These are phyloP conservation scores for Deilephila elpenor DNA, from an alignment of 2,888 invertebrate genomes.

Conservation along the genomic window DNA sequence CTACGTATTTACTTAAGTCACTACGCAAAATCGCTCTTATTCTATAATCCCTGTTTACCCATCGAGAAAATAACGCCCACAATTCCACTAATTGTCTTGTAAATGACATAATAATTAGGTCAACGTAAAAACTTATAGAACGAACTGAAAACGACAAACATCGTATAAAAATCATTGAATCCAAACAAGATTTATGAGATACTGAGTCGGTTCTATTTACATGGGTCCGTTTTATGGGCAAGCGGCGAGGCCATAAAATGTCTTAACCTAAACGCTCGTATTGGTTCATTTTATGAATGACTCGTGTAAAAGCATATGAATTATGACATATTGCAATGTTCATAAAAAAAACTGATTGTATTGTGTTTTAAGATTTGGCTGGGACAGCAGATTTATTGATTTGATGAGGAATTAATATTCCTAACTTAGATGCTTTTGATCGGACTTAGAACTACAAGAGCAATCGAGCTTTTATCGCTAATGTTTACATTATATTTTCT, in stretches of 20 bases:
- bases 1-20: not conserved
- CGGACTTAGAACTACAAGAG: too few species aligned
- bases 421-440: not conserved
- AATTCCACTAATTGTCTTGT: not conserved
- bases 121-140: constrained; percentile 18
- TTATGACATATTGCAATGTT: not conserved
- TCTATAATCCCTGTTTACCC: not conserved
- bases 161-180: constrained; percentile 35
- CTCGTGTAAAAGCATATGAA: not conserved
- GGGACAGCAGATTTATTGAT: not conserved
- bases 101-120: constrained; percentile 23
- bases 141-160: constrained; percentile 18
- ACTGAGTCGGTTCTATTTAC: constrained; percentile 44
- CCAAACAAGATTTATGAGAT: constrained; percentile 41
- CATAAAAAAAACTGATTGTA: not conserved
- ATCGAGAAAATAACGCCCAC: not conserved
- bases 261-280: constrained; percentile 12
- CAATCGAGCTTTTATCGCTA: too few species aligned
- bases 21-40: not conserved
- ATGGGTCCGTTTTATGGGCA: constrained; percentile 43
- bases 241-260: constrained; percentile 28
- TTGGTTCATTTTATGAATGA: not conserved
- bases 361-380: not conserved
- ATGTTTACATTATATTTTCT: too few species aligned
- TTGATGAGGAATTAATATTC: not conserved